A percentile compares a stretch with the other conserved stretches of the same genome.
Evolutionary conservation across 1,140 invertebrate genomes (phyloP).

Genomic region (Pseudoatta argentina): DNA sequence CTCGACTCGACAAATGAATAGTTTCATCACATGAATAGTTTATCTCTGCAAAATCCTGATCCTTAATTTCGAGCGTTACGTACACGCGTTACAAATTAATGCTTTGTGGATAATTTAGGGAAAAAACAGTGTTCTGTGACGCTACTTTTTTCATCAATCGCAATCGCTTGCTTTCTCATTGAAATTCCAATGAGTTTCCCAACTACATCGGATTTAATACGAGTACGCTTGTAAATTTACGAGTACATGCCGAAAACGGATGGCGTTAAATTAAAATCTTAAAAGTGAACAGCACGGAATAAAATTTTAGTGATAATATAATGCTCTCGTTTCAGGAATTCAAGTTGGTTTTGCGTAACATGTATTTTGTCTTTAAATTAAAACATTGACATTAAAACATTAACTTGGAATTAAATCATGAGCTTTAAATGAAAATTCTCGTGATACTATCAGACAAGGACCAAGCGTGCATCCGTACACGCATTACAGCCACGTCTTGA

Average conservation of each 20-base stretch:
- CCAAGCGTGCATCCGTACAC: neutral
- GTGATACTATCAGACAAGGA: neutral
- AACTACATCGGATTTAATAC: neutral
- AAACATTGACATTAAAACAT: slow-evolving; percentile 16
- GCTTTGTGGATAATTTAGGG: neutral
- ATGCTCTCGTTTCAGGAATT: neutral
- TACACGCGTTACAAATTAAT: slow-evolving; percentile 5
- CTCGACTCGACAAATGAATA: neutral
- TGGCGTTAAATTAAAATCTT: slow-evolving; percentile 1
- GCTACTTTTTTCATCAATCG: slow-evolving; percentile 8
- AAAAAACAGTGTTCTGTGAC: neutral
- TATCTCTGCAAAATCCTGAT: neutral
- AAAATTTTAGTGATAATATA: neutral
- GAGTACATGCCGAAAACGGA: neutral
- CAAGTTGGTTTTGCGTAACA: neutral
- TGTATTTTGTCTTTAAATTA: neutral
- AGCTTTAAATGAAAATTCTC: slow-evolving; percentile 15
- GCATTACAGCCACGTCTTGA: neutral
- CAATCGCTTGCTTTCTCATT: neutral
- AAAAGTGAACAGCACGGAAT: slow-evolving; percentile 8
- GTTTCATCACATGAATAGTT: neutral
- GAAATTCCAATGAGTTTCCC: neutral
- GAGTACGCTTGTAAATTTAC: slow-evolving; percentile 5
- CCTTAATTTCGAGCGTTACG: neutral
- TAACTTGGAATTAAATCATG: neutral